Evolutionary conservation across 2,797 vertebrate species (phyloP).

Genomic region (Gephyroberyx darwinii): DNA sequence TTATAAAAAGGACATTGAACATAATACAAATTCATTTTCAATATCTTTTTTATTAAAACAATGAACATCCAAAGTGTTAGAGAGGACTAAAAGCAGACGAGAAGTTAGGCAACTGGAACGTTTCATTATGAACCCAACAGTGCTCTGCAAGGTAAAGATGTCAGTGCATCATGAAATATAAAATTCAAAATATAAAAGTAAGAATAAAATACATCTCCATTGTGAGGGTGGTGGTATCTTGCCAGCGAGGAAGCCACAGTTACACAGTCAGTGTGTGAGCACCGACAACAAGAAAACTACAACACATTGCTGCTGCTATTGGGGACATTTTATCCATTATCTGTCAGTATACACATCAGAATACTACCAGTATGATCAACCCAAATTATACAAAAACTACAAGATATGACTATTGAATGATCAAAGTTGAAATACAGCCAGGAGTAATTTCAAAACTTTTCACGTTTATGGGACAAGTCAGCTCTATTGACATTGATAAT

Average conservation of each 20-base stretch:
- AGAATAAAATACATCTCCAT: conserved; percentile 52
- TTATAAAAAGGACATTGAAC: conserved; percentile 49
- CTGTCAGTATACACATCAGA: conserved; percentile 40
- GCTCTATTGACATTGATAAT: conserved; percentile 56
- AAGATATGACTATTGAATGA: conserved; percentile 43
- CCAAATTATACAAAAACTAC: conserved; percentile 62
- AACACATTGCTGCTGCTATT: conserved; percentile 45
- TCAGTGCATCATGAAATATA: conserved; percentile 59
- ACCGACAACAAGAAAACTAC: conserved; percentile 33
- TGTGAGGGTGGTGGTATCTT: conserved; percentile 35
- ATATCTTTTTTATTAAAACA: conserved; percentile 64
- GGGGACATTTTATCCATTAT: conserved; percentile 29
- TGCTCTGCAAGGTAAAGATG: conserved; percentile 63
- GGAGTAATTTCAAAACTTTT: conserved; percentile 47
- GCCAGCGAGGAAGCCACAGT: conserved; percentile 58
- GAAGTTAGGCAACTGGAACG: conserved; percentile 68
- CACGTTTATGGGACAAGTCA: conserved; percentile 41
- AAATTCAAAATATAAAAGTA: conserved; percentile 67
- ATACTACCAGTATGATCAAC: conserved; percentile 25
- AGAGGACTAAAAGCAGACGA: conserved; percentile 64
- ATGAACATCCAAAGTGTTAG: conserved; percentile 73
- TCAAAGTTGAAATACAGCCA: conserved; percentile 55
- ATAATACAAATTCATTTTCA: conserved; percentile 28
- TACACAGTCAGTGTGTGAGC: conserved; percentile 46
- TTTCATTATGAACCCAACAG: conserved; percentile 62